Evolutionary conservation across 1,140 invertebrate species (phyloP), one percentile per base, ranked within the genome.

Genomic region (Galendromus occidentalis): DNA sequence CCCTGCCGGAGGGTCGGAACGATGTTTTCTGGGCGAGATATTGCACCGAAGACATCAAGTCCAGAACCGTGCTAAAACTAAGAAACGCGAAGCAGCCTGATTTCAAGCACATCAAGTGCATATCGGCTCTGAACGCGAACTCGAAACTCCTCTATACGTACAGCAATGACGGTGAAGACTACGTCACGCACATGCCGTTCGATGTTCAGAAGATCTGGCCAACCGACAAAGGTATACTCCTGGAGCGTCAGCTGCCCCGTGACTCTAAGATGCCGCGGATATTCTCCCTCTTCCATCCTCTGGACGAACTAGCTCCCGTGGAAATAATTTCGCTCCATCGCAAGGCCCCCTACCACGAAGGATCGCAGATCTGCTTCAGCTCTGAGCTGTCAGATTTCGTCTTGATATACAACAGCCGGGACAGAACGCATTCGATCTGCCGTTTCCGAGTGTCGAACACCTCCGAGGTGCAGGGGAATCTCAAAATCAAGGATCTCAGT

Each of bases 261-360:
- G 51, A 59, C 33, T 14, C 14, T 22, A 59, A 59, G 9, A 33
- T 33, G 14, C 83, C 85, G 0, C 83, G 81, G 1, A 77, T 86
- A 51, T 92, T 87, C 76, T 89, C 87, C 42, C 75, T 92, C 68
- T 79, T 84, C 12, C 87, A 92, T 80, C 88, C 88, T 0, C 76
- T 92, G 42, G 86, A 91, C 76, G 88, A 92, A 78, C 84, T 90
- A 28, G 83, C 84, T 65, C 88, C 88, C 2, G 80, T 91, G 42
- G 77, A 59, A 22, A 59, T 59, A 17, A 22, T 59, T 33, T 29
- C 51, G 1, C 12, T 14, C 9, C 51, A 59, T 33, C 14, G 51
- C 17, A 59, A 25, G 33, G 33, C 33, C 20, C 17, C 33, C 25
- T 14, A 17, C 6, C 51, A 59, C 9, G 51, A 59, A 14, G 51